These are phyloP conservation scores for Araneus ventricosus DNA, from an alignment of 1,140 invertebrate species.

Conservation along the genomic window DNA sequence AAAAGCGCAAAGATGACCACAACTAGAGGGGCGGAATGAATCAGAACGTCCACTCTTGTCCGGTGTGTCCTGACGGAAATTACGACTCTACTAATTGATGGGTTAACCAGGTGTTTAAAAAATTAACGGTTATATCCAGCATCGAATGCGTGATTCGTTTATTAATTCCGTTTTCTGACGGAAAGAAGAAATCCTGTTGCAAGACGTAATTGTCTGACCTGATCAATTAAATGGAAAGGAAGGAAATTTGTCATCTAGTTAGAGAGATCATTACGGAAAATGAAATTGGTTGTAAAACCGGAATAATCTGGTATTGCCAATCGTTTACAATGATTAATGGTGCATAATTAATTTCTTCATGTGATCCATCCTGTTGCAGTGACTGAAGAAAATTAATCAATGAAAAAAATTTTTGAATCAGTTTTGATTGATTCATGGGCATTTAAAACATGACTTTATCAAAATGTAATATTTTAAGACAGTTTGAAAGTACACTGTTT, in stretches of 20 bases:
- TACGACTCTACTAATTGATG: slow-evolving; percentile 2
- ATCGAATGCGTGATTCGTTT: neutral
- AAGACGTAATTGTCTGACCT: neutral
- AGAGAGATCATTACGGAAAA: neutral
- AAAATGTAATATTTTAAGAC: too few relatives aligned
- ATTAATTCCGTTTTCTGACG: neutral
- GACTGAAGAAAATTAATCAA: too few relatives aligned
- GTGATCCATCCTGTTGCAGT: too few relatives aligned
- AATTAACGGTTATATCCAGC: neutral
- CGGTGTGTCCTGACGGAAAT: slow-evolving; percentile 19
- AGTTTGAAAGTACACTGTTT: too few relatives aligned
- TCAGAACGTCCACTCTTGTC: neutral
- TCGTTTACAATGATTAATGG: neutral
- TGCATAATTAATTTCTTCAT: neutral
- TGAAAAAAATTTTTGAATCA: too few relatives aligned
- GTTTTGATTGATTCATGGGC: too few relatives aligned
- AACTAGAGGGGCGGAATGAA: slow-evolving; percentile 28
- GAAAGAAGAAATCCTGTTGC: neutral
- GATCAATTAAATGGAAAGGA: neutral
- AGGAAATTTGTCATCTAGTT: slow-evolving; percentile 2
- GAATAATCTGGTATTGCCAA: neutral
- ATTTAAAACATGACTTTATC: too few relatives aligned
- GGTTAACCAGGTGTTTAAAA: slow-evolving; percentile 35
- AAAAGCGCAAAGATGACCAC: slow-evolving; percentile 34
- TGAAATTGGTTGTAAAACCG: neutral